Conservation (phyloP, 1,140 invertebrate genomes). For the Epicauta chinensis region DNA sequence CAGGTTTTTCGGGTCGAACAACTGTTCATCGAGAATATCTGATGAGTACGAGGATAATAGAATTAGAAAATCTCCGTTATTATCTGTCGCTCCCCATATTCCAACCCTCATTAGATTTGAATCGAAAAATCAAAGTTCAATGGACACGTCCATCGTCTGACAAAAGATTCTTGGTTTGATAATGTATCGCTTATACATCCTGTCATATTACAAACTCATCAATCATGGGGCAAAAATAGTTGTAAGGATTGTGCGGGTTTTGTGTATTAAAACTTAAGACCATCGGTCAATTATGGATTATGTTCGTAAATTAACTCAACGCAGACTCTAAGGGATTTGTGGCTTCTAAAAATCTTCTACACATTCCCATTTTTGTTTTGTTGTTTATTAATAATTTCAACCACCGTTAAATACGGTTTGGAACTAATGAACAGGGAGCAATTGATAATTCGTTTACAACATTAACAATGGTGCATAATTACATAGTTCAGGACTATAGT, state of each 20-base stretch:
- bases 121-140: constrained; percentile 19
- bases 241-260: constrained; percentile 13
- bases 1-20: not conserved
- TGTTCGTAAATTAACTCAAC: constrained; percentile 8
- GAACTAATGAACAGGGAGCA: constrained; percentile 11
- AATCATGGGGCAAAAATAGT: constrained; percentile 20
- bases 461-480: constrained; percentile 28
- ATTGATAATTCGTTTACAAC: constrained; percentile 26
- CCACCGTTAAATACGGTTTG: no score
- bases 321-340: no score
- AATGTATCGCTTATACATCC: constrained; percentile 23
- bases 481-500: constrained; percentile 24
- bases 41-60: constrained; percentile 17
- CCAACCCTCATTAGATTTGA: constrained; percentile 24
- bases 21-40: constrained; percentile 11
- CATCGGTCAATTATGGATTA: constrained; percentile 25
- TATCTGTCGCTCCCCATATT: constrained; percentile 20
- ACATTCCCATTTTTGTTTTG: no score
- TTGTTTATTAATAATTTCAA: no score
- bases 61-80: constrained; percentile 25
- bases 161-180: constrained; percentile 21
- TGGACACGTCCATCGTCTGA: constrained; percentile 10
- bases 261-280: constrained; percentile 27
- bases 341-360: no score
- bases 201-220: constrained; percentile 22